phyloP scores from a whole-genome alignment of 1,140 invertebrate genomes.

The Pseudomyrmex cubaensis region DNA sequence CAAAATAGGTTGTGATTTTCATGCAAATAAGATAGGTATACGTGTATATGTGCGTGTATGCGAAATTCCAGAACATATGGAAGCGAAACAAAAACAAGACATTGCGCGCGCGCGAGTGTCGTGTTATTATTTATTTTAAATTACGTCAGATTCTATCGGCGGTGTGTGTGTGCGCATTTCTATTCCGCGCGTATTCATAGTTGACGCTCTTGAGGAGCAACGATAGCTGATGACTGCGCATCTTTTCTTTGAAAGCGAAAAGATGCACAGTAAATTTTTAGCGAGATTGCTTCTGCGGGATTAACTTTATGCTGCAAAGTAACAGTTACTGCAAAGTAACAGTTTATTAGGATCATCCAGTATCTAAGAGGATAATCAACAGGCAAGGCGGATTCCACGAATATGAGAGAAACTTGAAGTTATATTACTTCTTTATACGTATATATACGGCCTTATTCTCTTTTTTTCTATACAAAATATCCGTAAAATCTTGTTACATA shows the following conservation, averaged over 20 bases:
- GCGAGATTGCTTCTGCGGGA: slow-evolving; percentile 42
- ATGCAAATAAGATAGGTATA: neutral
- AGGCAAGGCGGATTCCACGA: neutral
- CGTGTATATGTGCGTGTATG: neutral
- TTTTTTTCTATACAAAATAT: neutral
- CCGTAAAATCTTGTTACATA: no score
- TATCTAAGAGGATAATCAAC: slow-evolving; percentile 28
- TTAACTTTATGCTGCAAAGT: slow-evolving; percentile 21
- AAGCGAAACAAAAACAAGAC: neutral
- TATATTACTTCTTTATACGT: neutral
- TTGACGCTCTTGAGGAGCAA: neutral
- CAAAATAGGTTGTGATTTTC: neutral
- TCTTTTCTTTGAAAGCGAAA: neutral
- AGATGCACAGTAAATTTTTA: slow-evolving; percentile 9
- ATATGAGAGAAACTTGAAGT: neutral
- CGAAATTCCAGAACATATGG: neutral
- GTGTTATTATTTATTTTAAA: no score
- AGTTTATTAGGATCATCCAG: slow-evolving; percentile 41
- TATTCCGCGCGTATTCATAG: neutral
- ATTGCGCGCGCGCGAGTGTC: no score
- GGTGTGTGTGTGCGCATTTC: neutral
- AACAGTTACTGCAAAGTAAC: slow-evolving; percentile 1
- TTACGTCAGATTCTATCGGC: no score
- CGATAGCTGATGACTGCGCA: neutral
- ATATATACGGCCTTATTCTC: neutral